Conservation (phyloP, 2,888 invertebrate species). For the Amorpha juglandis region DNA sequence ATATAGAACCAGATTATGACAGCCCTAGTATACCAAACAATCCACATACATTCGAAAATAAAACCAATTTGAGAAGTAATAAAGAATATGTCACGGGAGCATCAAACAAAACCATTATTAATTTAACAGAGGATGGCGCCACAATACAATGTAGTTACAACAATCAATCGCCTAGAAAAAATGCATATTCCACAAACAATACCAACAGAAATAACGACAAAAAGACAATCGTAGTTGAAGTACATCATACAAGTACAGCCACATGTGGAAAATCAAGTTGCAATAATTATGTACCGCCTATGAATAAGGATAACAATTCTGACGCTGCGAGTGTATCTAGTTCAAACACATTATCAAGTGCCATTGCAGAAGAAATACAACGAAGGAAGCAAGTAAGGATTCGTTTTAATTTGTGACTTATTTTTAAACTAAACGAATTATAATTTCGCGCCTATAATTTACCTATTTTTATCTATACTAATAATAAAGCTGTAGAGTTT, state of each 20-base stretch:
- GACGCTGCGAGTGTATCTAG: conserved; percentile 70
- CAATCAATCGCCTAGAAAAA: conserved; percentile 72
- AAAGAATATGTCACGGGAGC: conserved; percentile 68
- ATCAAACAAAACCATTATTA: conserved; percentile 89
- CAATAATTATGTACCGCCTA: conserved; percentile 60
- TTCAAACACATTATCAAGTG: conserved; percentile 74
- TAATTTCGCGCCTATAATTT: too few species aligned
- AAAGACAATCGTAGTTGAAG: conserved; percentile 90
- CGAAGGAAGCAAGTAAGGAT: conserved; percentile 68
- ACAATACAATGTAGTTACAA: conserved; percentile 87
- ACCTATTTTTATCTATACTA: too few species aligned
- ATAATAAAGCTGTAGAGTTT: too few species aligned
- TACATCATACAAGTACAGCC: conserved; percentile 82
- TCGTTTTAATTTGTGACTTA: background rate
- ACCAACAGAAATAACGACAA: conserved; percentile 71
- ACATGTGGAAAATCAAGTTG: conserved; percentile 65
- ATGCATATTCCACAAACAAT: conserved; percentile 60
- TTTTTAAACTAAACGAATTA: background rate
- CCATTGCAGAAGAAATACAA: conserved; percentile 80
- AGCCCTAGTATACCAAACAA: conserved; percentile 79
- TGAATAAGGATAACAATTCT: conserved; percentile 56
- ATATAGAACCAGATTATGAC: conserved; percentile 79
- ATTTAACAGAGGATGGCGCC: conserved; percentile 88
- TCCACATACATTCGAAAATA: conserved; percentile 74
- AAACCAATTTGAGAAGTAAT: conserved; percentile 55